These are phyloP conservation scores for Arrhamphus sclerolepis DNA, from an alignment of 2,797 vertebrate species.

Conservation along the genomic window DNA sequence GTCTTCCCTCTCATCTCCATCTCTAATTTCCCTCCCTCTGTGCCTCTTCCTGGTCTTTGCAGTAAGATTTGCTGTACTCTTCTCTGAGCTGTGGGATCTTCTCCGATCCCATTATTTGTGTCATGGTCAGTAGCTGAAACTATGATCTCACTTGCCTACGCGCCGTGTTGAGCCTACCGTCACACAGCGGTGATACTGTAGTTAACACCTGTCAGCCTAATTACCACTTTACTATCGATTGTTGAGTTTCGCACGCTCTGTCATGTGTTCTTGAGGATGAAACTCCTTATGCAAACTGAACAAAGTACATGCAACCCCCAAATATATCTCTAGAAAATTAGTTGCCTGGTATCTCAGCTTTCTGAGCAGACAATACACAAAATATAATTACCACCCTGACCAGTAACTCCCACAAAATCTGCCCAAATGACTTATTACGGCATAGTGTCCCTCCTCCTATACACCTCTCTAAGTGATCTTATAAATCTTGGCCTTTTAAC, in stretches of 20 bases:
- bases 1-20: slow-evolving; percentile 9
- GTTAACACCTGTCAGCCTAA: slow-evolving; percentile 12
- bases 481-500: background rate
- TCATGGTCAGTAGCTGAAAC: slow-evolving; percentile 51
- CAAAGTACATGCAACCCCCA: too few species aligned
- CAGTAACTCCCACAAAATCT: too few species aligned
- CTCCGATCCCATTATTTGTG: slow-evolving; percentile 75
- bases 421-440: slow-evolving; percentile 7
- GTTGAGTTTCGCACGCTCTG: background rate
- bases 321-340: too few species aligned
- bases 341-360: too few species aligned
- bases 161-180: slow-evolving; percentile 27
- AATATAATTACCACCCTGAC: too few species aligned
- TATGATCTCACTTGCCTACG: slow-evolving; percentile 61
- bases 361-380: background rate
- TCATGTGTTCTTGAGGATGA: background rate
- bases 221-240: slow-evolving; percentile 1
- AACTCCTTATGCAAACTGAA: background rate
- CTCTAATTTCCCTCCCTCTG: background rate
- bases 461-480: background rate
- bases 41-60: slow-evolving; percentile 15
- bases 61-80: slow-evolving; percentile 49
- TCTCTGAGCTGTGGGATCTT: slow-evolving; percentile 59
- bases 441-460: background rate
- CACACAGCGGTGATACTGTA: slow-evolving; percentile 19